Conservation (phyloP, 2,113 vertebrate genomes). For the Astur gentilis region DNA sequence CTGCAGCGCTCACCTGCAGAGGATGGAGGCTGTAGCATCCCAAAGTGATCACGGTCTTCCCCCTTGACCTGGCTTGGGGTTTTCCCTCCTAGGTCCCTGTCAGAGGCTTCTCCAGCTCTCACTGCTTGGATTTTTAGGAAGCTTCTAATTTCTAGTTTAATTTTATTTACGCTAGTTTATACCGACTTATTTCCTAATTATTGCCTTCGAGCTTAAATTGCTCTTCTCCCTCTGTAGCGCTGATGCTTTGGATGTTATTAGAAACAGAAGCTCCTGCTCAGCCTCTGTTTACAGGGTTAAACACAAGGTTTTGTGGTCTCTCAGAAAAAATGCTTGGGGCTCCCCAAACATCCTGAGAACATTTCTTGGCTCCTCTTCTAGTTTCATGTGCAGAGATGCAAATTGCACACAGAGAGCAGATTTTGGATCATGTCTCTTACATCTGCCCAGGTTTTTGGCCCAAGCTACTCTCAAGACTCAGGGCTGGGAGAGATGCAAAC, state of each 20-base stretch:
- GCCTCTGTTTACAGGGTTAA: not conserved
- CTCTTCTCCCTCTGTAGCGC: not conserved
- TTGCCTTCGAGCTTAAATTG: not conserved
- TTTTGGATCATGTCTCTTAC: not conserved
- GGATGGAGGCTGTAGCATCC: not conserved
- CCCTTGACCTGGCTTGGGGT: not conserved
- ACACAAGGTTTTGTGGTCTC: not conserved
- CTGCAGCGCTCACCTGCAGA: accelerated
- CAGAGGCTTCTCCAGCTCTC: not conserved
- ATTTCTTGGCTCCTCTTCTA: not conserved
- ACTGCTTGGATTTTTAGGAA: not conserved
- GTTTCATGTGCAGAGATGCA: not conserved
- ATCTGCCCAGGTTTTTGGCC: not conserved
- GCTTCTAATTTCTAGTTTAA: not conserved
- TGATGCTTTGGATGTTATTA: not conserved
- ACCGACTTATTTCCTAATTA: not conserved
- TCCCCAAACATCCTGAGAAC: not conserved
- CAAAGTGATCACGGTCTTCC: not conserved
- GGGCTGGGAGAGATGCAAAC: not conserved
- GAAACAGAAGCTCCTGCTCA: not conserved
- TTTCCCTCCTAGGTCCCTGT: not conserved
- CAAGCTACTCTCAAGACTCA: not conserved
- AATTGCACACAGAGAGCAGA: not conserved
- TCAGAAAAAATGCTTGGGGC: not conserved
- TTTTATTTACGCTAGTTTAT: not conserved